These are phyloP conservation scores for Girardia tigrina DNA, from an alignment of 2,888 invertebrate species.

Conservation along the genomic window DNA sequence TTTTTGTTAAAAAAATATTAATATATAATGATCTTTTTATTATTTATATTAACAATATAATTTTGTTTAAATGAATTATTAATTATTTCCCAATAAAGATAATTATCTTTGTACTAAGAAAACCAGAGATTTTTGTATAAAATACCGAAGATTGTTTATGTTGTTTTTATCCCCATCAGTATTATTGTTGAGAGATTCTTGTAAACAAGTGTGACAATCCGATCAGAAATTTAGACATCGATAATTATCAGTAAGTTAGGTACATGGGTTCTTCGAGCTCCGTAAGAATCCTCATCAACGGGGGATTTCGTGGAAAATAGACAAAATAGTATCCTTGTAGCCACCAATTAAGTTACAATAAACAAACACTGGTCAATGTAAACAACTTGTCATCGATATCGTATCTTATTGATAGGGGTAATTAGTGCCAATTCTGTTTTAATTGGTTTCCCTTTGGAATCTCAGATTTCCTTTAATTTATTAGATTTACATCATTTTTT, in stretches of 20 bases:
- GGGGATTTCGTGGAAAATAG: background rate
- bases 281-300: background rate
- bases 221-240: slow-evolving; percentile 23
- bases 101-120: background rate
- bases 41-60: slow-evolving; percentile 15
- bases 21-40: background rate
- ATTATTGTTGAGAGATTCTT: background rate
- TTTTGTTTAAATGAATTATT: background rate
- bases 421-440: slow-evolving; percentile 5
- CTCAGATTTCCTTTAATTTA: too few species aligned
- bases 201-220: slow-evolving; percentile 16
- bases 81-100: slow-evolving; percentile 5
- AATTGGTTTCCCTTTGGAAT: background rate
- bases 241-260: slow-evolving; percentile 1
- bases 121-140: too few species aligned
- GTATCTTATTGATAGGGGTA: background rate
- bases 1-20: background rate
- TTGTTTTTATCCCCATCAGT: background rate
- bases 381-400: slow-evolving; percentile 23
- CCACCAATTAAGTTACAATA: slow-evolving; percentile 10
- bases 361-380: slow-evolving; percentile 19
- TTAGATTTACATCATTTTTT: too few species aligned
- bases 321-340: background rate
- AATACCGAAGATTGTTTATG: slow-evolving; percentile 17
- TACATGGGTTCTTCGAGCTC: background rate